Base-by-base conservation (phyloP, 2,797 vertebrate species). In the Trachurus trachurus region DNA sequence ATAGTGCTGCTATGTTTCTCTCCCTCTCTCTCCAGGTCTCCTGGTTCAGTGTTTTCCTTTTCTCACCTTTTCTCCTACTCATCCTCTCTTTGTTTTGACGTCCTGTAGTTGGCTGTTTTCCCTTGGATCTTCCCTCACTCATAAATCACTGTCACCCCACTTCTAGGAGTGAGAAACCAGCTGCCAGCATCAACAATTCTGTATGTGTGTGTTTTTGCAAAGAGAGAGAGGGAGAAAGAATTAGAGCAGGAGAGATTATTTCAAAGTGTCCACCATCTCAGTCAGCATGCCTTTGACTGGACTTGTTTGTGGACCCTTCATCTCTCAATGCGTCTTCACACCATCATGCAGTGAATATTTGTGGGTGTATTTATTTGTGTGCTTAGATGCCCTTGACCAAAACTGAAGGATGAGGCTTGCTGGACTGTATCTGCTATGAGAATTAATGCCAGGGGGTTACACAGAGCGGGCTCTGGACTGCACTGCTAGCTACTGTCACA, bases 111-210 rank as follows among this genome's bases (percentile, higher is more conserved):
- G 87, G 87, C 88, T 89, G 87, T 90, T 93, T 94, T 93, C 92
- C 90, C 84, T 90, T 86, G 85, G 83, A 94, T 92, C 91, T 81
- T 87, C 74, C 73, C 85, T 89, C 87, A 84, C 85, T 91, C 88
- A 94, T 96, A 95, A 94, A 95, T 95, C 95, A 95, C 88, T 94
- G 93, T 93, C 94, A 93, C 76, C 90, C 91, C 89, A 85, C 79
- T 92, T 92, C 86, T 87, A 73, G 85, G 75, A 91, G 85, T 73
- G 78, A 87, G 82, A 90, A 94, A 93, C 90, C 87, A 90, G 86
- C 91, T 93, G 92, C 89, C 84, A 88, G 82, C 87, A 84, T 91
- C 80, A 81, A 83, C 83, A 84, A 82, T 84, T 77, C 34, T 66
- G 9, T 76, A 40, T 76, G 19, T 80, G 64, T 87, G 70, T 40